phyloP scores from a whole-genome alignment of 1,140 invertebrate species.

The Drosophila nigromelanica region DNA sequence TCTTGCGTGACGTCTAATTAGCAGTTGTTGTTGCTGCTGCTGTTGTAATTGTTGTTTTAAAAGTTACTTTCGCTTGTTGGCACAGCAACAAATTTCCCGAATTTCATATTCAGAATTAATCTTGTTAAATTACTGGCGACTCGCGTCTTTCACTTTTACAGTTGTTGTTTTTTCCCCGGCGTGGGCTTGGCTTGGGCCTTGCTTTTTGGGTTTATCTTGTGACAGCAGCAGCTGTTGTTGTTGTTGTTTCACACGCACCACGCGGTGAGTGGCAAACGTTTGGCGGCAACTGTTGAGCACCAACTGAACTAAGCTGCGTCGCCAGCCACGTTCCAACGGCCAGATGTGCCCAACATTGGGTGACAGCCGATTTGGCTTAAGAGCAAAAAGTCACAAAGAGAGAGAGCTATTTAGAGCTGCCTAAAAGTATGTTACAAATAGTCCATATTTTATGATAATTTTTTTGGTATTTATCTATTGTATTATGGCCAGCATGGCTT shows the following conservation, averaged over 20 bases:
- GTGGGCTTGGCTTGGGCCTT: constrained; percentile 28
- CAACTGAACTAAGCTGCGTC: constrained; percentile 49
- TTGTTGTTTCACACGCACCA: constrained; percentile 10
- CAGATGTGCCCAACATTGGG: constrained; percentile 64
- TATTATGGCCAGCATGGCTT: too few species aligned
- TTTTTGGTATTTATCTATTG: too few species aligned
- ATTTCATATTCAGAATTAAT: constrained; percentile 68
- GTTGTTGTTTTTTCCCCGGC: constrained; percentile 20
- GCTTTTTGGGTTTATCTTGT: background rate
- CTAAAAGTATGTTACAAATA: constrained; percentile 40
- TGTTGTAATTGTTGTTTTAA: constrained; percentile 8
- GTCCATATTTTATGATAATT: background rate
- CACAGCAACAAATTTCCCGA: constrained; percentile 46
- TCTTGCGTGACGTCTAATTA: constrained; percentile 67
- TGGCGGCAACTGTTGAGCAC: constrained; percentile 57
- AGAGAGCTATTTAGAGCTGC: constrained; percentile 14
- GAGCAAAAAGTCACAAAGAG: background rate
- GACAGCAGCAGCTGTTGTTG: background rate
- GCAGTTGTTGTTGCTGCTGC: constrained; percentile 29
- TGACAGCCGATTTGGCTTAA: constrained; percentile 37
- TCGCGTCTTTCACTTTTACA: constrained; percentile 72
- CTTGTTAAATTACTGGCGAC: constrained; percentile 43
- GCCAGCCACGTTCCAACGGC: constrained; percentile 13
- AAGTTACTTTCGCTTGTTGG: constrained; percentile 70
- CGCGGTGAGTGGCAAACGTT: constrained; percentile 60